Evolutionary conservation across 2,113 vertebrate species (phyloP), one percentile per base, ranked within the genome.

Genomic region (Geothlypis trichas): DNA sequence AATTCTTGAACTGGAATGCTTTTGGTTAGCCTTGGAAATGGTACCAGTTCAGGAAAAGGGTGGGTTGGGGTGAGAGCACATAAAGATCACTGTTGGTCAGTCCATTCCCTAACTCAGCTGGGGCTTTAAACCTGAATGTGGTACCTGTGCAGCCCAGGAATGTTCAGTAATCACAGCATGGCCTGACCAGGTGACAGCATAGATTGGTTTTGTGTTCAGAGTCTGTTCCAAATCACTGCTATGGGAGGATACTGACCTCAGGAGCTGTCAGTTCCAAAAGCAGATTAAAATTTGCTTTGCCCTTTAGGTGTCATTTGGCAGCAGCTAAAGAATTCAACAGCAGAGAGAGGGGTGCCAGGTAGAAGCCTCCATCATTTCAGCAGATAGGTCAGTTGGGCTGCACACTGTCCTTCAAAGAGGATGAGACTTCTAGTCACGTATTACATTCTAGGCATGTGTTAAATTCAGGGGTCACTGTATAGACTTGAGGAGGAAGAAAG

Each of bases 31-130:
- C 80, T 76, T 80, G 54, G 44, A 76, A 91, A 39, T 39, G 0
- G 1, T 18, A 39, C 20, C 20, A 22, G 30, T 69, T 93, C 51
- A 66, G 37, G 22, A 47, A 66, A 30, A 55, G 5, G 8, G 11
- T 78, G 49, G 47, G 2, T 3, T 69, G 8, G 3, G 24, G 6
- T 37, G 10, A 79, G 5, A 89, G 6, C 13, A 62, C 0, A 0
- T 59, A 33, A 59, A 81, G 80, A 39, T 42, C 14, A 12, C 37
- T 57, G n/a, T 47, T 10, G 4, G 1, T 39, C 52, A 28, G 41
- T 21, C 57, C 9, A 4, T 80, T 87, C 14, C 24, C 22, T 26
- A 3, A 15, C 28, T 46, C 74, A 80, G 10, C 41, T 47, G 39
- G 21, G 21, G 62, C 15, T 62, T 76, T 30, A 44, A 46, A 57